Conservation (phyloP, 2,797 vertebrate species). For the Amblyraja radiata region DNA sequence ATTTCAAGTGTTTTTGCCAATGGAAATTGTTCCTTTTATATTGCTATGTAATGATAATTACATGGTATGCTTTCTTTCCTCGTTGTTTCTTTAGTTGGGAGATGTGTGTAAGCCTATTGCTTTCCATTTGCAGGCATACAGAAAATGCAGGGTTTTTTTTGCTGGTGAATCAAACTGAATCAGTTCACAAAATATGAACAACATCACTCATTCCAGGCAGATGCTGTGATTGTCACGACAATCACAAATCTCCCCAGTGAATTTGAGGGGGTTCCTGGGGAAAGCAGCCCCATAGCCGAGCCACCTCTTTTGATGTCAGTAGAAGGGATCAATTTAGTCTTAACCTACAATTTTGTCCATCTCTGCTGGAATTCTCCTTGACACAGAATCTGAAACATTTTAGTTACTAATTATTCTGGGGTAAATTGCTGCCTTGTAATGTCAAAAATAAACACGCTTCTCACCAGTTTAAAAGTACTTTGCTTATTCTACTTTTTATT, state of each 20-base stretch:
- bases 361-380: not conserved
- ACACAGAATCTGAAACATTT: not conserved
- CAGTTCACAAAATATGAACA: not conserved
- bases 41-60: not conserved
- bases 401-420: not conserved
- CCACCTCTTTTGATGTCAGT: too few species aligned
- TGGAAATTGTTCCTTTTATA: too few species aligned
- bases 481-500: not conserved
- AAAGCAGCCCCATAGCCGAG: too few species aligned
- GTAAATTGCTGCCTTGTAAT: not conserved
- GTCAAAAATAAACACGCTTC: not conserved
- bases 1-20: too few species aligned
- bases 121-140: not conserved
- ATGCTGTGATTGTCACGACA: too few species aligned
- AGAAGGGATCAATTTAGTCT: not conserved
- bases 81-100: not conserved
- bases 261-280: too few species aligned
- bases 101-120: too few species aligned
- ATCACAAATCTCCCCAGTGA: too few species aligned
- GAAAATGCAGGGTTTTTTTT: not conserved
- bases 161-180: not conserved
- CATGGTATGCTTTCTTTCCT: not conserved
- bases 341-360: not conserved
- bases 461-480: not conserved
- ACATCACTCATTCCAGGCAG: too few species aligned